phyloP scores from a whole-genome alignment of 2,888 invertebrate genomes.

The Rhabditoides inermis region DNA sequence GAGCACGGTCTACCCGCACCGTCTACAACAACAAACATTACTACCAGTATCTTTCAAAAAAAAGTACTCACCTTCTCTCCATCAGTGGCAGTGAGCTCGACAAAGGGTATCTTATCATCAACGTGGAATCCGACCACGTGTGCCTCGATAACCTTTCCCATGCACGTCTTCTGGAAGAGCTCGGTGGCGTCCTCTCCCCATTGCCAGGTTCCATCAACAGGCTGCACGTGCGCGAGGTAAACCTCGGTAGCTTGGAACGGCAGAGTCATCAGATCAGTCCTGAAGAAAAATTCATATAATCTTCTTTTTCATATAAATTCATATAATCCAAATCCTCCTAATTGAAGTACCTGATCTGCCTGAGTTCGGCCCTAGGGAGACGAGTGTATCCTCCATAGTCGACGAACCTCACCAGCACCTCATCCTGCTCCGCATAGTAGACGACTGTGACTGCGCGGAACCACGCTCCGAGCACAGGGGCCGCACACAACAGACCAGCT shows the following conservation, averaged over 20 bases:
- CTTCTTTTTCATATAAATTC: background rate
- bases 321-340: background rate
- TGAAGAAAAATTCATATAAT: slow-evolving; percentile 24
- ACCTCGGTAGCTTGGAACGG: slow-evolving; percentile 97
- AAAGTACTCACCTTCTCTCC: slow-evolving; percentile 1
- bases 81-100: slow-evolving; percentile 23
- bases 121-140: slow-evolving; percentile 39
- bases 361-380: slow-evolving; percentile 69
- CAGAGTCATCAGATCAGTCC: slow-evolving; percentile 81
- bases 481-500: slow-evolving; percentile 81
- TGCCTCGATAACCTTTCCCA: slow-evolving; percentile 39
- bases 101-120: slow-evolving; percentile 44
- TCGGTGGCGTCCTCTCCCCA: slow-evolving; percentile 42
- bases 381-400: slow-evolving; percentile 89
- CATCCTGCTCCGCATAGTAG: slow-evolving; percentile 60
- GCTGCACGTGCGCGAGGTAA: slow-evolving; percentile 77
- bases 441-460: slow-evolving; percentile 75
- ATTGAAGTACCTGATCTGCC: slow-evolving; percentile 65
- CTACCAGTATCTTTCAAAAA: background rate
- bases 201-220: slow-evolving; percentile 60
- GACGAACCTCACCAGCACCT: slow-evolving; percentile 75
- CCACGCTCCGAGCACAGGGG: slow-evolving; percentile 77
- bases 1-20: slow-evolving; percentile 32
- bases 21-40: slow-evolving; percentile 27
- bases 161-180: slow-evolving; percentile 33